These are phyloP conservation scores for Lepus timidus DNA, from an alignment of 2,113 vertebrate genomes.

Conservation along the genomic window DNA sequence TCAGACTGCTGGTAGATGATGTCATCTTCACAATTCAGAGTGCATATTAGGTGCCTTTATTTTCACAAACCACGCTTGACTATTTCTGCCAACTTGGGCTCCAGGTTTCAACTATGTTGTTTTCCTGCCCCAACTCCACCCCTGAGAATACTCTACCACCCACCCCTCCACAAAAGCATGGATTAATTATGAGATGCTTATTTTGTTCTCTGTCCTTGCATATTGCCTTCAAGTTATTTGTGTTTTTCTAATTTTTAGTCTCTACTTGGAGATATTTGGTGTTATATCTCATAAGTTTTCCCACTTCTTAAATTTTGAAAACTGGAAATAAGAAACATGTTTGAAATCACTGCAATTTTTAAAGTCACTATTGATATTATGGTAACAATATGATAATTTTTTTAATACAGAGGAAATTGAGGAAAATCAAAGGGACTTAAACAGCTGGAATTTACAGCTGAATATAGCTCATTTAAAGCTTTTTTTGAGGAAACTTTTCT, in stretches of 20 bases:
- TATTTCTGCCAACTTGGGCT: background rate
- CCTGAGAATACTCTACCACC: background rate
- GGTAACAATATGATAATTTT: background rate
- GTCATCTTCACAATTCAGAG: background rate
- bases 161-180: no score
- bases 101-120: background rate
- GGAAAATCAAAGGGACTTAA: background rate
- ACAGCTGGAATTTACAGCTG: background rate
- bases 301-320: background rate
- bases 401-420: background rate
- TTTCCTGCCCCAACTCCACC: no score
- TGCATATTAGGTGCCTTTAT: background rate
- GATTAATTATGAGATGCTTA: background rate
- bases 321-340: background rate
- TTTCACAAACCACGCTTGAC: background rate
- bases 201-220: background rate
- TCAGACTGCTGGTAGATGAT: background rate
- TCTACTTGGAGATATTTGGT: background rate
- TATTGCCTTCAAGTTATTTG: background rate
- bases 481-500: background rate
- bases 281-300: background rate
- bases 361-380: background rate
- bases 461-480: conserved; percentile 4
- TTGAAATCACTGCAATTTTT: background rate
- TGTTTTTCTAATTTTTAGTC: background rate